Percentiles rank a stretch among this genome's conserved stretches.
phyloP scores from a whole-genome alignment of 2,888 invertebrate species.

The Chrysolina oricalcia region DNA sequence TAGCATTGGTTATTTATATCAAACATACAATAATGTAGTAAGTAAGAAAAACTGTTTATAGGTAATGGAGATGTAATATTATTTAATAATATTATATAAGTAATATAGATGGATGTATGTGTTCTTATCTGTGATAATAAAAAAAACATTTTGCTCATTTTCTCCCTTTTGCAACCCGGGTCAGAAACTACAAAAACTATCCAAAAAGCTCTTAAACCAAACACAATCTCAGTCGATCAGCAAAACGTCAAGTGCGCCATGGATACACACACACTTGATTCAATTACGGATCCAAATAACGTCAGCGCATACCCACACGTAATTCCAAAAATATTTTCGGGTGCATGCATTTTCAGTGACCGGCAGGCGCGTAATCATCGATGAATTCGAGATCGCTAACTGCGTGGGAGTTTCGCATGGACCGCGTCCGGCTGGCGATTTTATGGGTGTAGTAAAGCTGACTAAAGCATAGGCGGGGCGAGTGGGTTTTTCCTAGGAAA shows the following conservation, averaged over 20 bases:
- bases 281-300: constrained; percentile 39
- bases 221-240: not conserved
- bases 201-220: too few relatives aligned
- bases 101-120: too few relatives aligned
- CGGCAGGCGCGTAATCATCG: constrained; percentile 35
- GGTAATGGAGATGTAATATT: too few relatives aligned
- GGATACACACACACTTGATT: not conserved
- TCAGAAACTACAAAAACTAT: too few relatives aligned
- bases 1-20: too few relatives aligned
- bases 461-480: not conserved
- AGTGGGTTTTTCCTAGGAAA: not conserved
- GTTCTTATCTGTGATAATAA: too few relatives aligned
- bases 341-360: constrained; percentile 35
- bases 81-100: too few relatives aligned
- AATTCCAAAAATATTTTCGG: constrained; percentile 53
- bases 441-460: constrained; percentile 5
- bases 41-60: too few relatives aligned
- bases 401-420: constrained; percentile 9
- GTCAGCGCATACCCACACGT: constrained; percentile 45
- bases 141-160: too few relatives aligned
- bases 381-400: constrained; percentile 2
- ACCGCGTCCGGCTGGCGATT: not conserved
- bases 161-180: too few relatives aligned
- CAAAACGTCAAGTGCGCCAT: not conserved
- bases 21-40: too few relatives aligned